Evolutionary conservation across 2,113 vertebrate genomes (phyloP), one percentile per base, ranked within the genome.

Genomic region (Craseonycteris thonglongyai): DNA sequence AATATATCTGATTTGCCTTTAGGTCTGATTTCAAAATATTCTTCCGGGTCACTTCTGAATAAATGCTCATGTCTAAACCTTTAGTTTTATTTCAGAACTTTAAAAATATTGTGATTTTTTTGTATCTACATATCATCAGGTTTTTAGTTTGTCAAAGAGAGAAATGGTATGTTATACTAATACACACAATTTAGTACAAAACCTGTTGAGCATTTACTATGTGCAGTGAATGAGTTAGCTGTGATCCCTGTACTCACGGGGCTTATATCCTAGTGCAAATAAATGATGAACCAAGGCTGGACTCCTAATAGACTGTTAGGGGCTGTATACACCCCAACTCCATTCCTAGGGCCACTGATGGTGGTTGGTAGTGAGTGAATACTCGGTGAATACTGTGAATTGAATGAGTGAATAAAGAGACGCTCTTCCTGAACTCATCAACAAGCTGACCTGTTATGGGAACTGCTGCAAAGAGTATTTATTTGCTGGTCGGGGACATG

Each of bases 401-500:
- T 1, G 54, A 82, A 40, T 6, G 22, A 92, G 42, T 14, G 28
- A 68, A 30, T 30, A 40, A 68, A 45, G 2, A 66, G 24, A 12
- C n/a, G 38, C 12, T 80, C 49, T 63, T 58, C 66, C 24, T 21
- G 45, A 14, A 38, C 61, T 76, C 54, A n/a, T 35, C 26, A 69
- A 42, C 11, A 35, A 33, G 42, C 6, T 38, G 35, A 58, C 56
- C 13, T 28, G 9, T 30, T 6, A n/a, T 0, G 75, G 24, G 38
- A 47, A 35, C 9, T 22, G 72, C 42, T 38, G 35, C 33, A 22
- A 26, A 61, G 47, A 26, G 8, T n/a, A 45, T 21, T 33, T 35
- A 1, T 9, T 12, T 54, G 35, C 30, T 14, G 18, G 11, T 3
- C 1, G 5, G 61, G 47, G 1, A 40, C 4, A 1, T 18, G 19